Evolutionary conservation across 1,140 invertebrate genomes (phyloP).

Genomic region (Eriosoma lanigerum): DNA sequence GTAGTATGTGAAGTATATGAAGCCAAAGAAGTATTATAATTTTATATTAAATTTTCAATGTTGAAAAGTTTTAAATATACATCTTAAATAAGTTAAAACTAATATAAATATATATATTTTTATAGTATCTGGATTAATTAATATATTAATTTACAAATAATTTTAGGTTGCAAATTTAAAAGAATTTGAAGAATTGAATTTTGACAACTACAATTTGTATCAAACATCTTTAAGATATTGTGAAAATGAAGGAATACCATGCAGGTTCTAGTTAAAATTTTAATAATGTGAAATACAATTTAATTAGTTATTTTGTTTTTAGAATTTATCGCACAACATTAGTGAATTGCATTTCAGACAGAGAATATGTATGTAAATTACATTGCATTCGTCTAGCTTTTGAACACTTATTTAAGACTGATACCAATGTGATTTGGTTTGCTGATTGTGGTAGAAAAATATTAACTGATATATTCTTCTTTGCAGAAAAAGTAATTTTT

Average conservation of each 20-base stretch:
- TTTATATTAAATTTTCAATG: no score
- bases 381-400: conserved; percentile 87
- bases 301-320: conserved; percentile 57
- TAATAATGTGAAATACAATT: background rate
- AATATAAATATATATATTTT: no score
- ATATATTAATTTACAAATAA: no score
- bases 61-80: no score
- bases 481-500: conserved; percentile 75
- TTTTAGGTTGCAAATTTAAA: conserved; percentile 82
- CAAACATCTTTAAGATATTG: conserved; percentile 74
- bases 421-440: conserved; percentile 77
- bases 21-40: no score
- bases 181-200: conserved; percentile 82
- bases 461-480: conserved; percentile 82
- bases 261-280: conserved; percentile 62
- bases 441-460: conserved; percentile 83
- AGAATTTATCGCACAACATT: conserved; percentile 76
- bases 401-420: conserved; percentile 74
- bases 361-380: conserved; percentile 92
- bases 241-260: conserved; percentile 77
- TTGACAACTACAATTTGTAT: conserved; percentile 77
- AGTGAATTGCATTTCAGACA: conserved; percentile 83
- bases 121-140: no score
- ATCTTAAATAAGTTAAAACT: no score
- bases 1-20: no score